Evolutionary conservation across 2,797 vertebrate genomes (phyloP), one percentile per base, ranked within the genome.

Genomic region (Cirrhinus molitorella): DNA sequence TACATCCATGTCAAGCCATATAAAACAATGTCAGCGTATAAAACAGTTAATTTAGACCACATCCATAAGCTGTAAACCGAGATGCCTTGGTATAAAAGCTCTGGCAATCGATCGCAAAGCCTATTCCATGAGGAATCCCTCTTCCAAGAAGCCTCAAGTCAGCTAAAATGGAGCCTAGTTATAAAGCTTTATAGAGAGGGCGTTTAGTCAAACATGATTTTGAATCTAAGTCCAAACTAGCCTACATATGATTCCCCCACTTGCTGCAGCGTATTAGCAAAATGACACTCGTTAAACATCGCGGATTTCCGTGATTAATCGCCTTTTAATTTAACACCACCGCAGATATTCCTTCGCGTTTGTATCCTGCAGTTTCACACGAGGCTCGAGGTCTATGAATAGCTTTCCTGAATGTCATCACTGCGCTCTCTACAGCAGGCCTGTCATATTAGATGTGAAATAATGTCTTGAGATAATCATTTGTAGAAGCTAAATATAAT

Each of bases 331-430:
- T 40, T 25, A 75, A 65, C 59, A 21, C 47, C 43, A 51, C 65
- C 63, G 40, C 68, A 31, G 59, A 37, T 10, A 43, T 47, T 55
- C 68, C 67, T 28, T 67, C 40, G 51, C 55, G 67, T 53, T 3
- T 53, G 17, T 51, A 51, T 67, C 83, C 28, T 11, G 49, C 75
- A 34, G 59, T 51, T 63, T 73, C 51, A 17, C 85, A 67, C 21
- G 77, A 88, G 85, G 67, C 80, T 72, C n/a, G 72, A 16, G 71
- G 61, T 75, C 82, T 87, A 83, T 80, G 67, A 85, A 79, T 82
- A 85, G 87, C 67, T 28, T 76, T 77, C 45, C 17, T 77, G 78
- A 68, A 79, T 81, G 76, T 37, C 81, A 86, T 25, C 57, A 61
- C 34, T 12, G 21, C 37, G 43, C 51, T 57, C 78, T 72, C 19